Percentiles rank a stretch among this genome's conserved stretches.
Evolutionary conservation across 2,797 vertebrate species (phyloP).

Genomic region (Vultur gryphus): DNA sequence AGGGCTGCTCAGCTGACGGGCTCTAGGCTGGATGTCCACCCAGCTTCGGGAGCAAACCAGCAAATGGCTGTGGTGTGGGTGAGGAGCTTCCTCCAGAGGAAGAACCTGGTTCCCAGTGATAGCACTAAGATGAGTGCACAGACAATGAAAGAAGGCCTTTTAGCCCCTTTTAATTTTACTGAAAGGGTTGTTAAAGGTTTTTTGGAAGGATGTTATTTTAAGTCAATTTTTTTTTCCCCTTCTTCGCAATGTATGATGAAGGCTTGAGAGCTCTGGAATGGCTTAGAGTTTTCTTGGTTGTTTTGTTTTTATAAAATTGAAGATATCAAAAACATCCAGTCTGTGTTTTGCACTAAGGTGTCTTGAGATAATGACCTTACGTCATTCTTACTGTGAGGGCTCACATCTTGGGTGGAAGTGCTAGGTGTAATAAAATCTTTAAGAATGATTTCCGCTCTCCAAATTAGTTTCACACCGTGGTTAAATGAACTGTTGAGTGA

Average conservation of each 20-base stretch:
- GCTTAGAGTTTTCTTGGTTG: background rate
- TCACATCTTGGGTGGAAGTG: background rate
- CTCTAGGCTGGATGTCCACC: too few species aligned
- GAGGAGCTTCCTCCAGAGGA: background rate
- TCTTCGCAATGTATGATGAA: background rate
- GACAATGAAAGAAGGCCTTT: background rate
- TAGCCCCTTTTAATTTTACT: background rate
- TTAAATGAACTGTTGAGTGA: background rate
- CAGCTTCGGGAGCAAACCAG: background rate
- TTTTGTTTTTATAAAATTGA: background rate
- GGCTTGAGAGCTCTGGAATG: background rate
- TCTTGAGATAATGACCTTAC: background rate
- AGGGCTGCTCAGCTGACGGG: background rate
- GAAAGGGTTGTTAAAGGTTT: background rate
- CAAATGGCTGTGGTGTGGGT: accelerated
- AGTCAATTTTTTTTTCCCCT: accelerated
- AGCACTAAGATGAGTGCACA: background rate
- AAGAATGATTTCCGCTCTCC: background rate
- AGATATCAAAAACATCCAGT: background rate
- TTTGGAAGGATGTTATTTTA: background rate
- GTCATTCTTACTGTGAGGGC: background rate
- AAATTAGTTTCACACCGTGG: background rate
- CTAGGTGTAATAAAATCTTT: background rate
- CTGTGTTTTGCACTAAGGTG: background rate
- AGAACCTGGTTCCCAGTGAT: background rate